Base-by-base conservation (phyloP, 2,888 invertebrate genomes). In the Mesochorus sp. region DNA sequence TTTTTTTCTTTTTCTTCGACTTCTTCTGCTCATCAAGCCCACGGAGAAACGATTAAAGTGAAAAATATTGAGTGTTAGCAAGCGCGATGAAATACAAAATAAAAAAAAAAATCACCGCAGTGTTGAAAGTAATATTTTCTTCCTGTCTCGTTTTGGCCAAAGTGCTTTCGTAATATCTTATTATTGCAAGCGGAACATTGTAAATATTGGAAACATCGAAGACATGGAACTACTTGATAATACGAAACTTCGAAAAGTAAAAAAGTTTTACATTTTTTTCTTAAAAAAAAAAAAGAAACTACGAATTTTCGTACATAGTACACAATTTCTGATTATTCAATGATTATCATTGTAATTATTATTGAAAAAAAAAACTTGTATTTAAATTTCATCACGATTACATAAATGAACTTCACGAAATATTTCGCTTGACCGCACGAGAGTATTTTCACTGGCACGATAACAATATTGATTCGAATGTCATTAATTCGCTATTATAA, bases 31-130 rank as follows among this genome's bases (percentile, higher is more conserved):
- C 51, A 28, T 51, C 51, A 28, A 24, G 24, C 10, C 28, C n/a
- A n/a, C 51, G 28, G 14, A 51, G 51, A 6, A 51, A 51, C 51
- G 51, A 51, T 51, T 51, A 51, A 10, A 51, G 51, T 28, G 51
- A 51, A 51, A 51, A 51, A 51, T 51, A 51, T 51, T 28, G 51
- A 51, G 51, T 51, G 51, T 14, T 12, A 28, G 28, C 3, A 28
- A 51, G 28, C 51, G 28, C 14, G 51, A 51, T 26, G 12, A 51
- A 51, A 10, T 2, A 14, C 28, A 14, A 51, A 1, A 12, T 6
- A 34, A 4, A 28, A 14, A 51, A 6, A 28, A 28, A 2, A n/a
- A n/a, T n/a, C n/a, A n/a, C 17, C 6, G 5, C 14, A 26, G 28
- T 12, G 51, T 51, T 51, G 51, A 51, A 14, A 51, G 51, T 1